phyloP scores from a whole-genome alignment of 2,113 vertebrate species.

The Colossoma macropomum region DNA sequence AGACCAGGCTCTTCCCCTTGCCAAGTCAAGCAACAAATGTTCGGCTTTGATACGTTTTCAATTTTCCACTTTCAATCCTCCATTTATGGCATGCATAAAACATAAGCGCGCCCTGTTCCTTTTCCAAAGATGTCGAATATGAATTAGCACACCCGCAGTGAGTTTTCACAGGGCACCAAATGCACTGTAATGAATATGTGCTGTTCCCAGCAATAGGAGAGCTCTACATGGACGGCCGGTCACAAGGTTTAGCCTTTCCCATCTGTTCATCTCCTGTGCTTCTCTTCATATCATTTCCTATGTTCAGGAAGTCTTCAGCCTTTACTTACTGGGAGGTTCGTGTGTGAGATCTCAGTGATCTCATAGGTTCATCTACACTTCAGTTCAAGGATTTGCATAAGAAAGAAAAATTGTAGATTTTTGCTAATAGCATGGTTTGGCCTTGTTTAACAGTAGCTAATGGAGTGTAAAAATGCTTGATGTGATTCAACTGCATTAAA shows the following conservation, averaged over 20 bases:
- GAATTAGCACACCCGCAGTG: constrained; percentile 33
- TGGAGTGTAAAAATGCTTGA: no score
- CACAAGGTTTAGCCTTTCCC: background rate
- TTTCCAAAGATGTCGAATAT: constrained; percentile 24
- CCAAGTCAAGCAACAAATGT: constrained; percentile 53
- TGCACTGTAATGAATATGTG: constrained; percentile 29
- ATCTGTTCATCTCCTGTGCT: background rate
- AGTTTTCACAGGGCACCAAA: constrained; percentile 3
- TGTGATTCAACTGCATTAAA: no score
- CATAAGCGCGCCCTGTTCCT: constrained; percentile 27
- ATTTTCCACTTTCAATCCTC: constrained; percentile 55
- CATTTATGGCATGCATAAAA: constrained; percentile 55
- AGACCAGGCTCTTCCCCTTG: constrained; percentile 27
- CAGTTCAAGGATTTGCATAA: background rate
- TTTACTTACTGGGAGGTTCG: background rate
- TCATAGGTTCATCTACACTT: background rate
- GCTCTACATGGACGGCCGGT: background rate
- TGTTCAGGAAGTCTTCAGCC: no score
- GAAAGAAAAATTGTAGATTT: background rate
- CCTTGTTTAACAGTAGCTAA: background rate
- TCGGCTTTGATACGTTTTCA: constrained; percentile 58
- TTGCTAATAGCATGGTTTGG: background rate
- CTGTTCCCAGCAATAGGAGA: background rate
- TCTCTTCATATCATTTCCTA: background rate
- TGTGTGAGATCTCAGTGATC: background rate